Evolutionary conservation across 1,140 invertebrate species (phyloP).

Genomic region (Ruditapes philippinarum): DNA sequence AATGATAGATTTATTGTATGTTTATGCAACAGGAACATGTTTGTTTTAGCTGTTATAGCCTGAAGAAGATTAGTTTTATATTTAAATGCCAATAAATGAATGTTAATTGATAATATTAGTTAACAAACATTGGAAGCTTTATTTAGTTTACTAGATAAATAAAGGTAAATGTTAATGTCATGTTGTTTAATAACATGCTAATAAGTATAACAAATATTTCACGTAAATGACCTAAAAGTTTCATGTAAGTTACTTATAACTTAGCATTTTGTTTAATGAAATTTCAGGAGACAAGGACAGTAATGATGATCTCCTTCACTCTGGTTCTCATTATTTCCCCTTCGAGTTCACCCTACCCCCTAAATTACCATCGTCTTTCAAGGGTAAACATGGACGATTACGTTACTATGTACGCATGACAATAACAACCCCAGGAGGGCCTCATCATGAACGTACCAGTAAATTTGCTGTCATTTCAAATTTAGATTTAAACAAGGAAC

Average conservation of each 20-base stretch:
- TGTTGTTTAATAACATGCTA: no score
- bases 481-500: slow-evolving; percentile 82
- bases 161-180: neutral
- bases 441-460: slow-evolving; percentile 82
- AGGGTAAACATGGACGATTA: slow-evolving; percentile 83
- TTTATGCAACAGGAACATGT: no score
- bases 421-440: slow-evolving; percentile 81
- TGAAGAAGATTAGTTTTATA: no score
- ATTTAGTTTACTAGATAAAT: neutral
- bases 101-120: no score
- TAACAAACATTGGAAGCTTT: no score
- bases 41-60: no score
- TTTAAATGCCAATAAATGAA: no score
- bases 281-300: slow-evolving; percentile 82
- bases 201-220: no score
- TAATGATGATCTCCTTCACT: slow-evolving; percentile 80
- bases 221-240: no score
- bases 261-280: no score
- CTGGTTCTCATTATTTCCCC: slow-evolving; percentile 84
- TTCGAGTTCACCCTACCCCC: slow-evolving; percentile 83
- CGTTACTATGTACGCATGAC: slow-evolving; percentile 84
- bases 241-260: no score
- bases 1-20: no score
- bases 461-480: slow-evolving; percentile 84
- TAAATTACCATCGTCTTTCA: slow-evolving; percentile 83